These are phyloP conservation scores for Eupithecia inturbata DNA, from an alignment of 2,888 invertebrate genomes.

Conservation along the genomic window DNA sequence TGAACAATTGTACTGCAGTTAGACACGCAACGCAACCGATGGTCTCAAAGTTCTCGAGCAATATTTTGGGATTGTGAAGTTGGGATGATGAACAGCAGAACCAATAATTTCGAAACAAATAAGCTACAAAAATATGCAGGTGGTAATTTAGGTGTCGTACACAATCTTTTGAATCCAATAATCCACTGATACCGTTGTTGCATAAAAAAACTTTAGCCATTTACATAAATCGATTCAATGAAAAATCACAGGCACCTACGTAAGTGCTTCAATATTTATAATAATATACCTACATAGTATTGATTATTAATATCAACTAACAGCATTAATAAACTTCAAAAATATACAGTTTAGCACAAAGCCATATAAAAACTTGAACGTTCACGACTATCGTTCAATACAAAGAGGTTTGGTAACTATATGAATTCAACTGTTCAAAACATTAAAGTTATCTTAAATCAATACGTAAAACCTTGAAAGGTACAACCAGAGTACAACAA, in stretches of 20 bases:
- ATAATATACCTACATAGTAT: too few relatives aligned
- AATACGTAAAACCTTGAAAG: slow-evolving; percentile 48
- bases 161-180: not conserved
- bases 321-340: not conserved
- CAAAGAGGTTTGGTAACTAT: not conserved
- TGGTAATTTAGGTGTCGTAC: not conserved
- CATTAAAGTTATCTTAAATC: slow-evolving; percentile 26
- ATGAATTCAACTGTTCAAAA: not conserved
- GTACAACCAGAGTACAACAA: slow-evolving; percentile 37
- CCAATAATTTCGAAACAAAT: not conserved
- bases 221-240: not conserved
- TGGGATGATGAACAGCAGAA: not conserved
- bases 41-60: slow-evolving; percentile 64
- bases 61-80: slow-evolving; percentile 49
- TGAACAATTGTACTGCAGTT: slow-evolving; percentile 76
- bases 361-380: not conserved
- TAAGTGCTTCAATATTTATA: not conserved
- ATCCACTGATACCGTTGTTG: not conserved
- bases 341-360: not conserved
- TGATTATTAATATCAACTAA: not conserved
- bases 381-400: not conserved
- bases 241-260: not conserved
- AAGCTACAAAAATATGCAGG: not conserved
- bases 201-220: not conserved
- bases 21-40: slow-evolving; percentile 82